Conservation (phyloP, 1,140 invertebrate genomes). For the Chrysomallon squamiferum region DNA sequence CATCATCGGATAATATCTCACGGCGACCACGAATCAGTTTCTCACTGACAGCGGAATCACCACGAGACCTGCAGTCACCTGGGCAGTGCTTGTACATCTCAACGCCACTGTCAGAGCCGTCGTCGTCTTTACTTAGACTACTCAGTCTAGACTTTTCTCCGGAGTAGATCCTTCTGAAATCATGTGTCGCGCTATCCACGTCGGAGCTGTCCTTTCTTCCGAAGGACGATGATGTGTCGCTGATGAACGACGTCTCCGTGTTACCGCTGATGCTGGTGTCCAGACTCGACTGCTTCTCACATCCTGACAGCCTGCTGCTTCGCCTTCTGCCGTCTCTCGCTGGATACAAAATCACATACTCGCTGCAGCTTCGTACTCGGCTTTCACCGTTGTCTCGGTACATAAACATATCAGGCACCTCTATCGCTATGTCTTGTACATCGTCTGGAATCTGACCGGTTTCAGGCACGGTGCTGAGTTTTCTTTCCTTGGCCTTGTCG, state of each 20-base stretch:
- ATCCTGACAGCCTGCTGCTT: slow-evolving; percentile 9
- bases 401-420: background rate
- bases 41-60: background rate
- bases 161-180: background rate
- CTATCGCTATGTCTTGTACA: background rate
- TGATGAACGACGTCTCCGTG: slow-evolving; percentile 30
- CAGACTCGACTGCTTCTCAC: slow-evolving; percentile 19
- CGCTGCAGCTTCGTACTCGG: slow-evolving; percentile 27
- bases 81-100: background rate
- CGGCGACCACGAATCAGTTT: background rate
- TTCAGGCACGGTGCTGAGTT: slow-evolving; percentile 36
- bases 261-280: slow-evolving; percentile 25
- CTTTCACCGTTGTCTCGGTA: background rate
- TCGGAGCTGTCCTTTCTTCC: slow-evolving; percentile 21
- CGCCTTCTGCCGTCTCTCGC: background rate
- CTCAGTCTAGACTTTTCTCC: background rate
- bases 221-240: slow-evolving; percentile 25
- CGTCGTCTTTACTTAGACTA: background rate
- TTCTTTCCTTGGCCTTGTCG: slow-evolving; percentile 25
- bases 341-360: slow-evolving; percentile 35
- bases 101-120: background rate
- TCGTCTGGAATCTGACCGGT: slow-evolving; percentile 22
- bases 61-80: background rate
- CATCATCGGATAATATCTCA: slow-evolving; percentile 16
- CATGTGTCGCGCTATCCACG: background rate